A percentile compares a stretch with the other conserved stretches of the same genome.
Evolutionary conservation across 2,888 invertebrate species (phyloP).

Genomic region (Rotaria sp.): DNA sequence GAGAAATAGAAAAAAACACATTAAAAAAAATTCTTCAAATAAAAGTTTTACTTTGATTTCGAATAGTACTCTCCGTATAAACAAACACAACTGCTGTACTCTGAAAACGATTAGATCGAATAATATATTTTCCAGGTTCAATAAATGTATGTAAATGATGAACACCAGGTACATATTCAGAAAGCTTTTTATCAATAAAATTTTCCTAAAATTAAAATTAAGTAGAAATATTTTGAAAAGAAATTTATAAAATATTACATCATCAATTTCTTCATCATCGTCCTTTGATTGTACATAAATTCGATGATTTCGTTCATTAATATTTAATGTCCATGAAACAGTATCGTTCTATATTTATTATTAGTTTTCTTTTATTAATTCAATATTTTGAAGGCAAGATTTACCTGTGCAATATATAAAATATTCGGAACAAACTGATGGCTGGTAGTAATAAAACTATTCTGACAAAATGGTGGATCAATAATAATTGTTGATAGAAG

Average conservation of each 20-base stretch:
- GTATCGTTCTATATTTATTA: not conserved
- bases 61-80: not conserved
- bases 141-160: conserved; percentile 16
- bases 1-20: not conserved
- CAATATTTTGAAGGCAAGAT: not conserved
- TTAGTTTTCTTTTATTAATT: not conserved
- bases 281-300: not conserved
- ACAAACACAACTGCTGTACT: not conserved
- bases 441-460: not conserved
- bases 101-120: not conserved
- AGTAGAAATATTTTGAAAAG: not conserved
- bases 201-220: not conserved
- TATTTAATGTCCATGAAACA: not conserved
- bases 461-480: not conserved
- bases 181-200: not conserved
- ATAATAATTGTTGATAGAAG: not conserved
- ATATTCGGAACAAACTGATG: not conserved
- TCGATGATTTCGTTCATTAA: not conserved
- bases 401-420: not conserved
- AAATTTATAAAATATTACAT: not conserved
- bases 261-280: not conserved
- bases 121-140: not conserved
- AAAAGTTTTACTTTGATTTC: not conserved
- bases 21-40: not conserved
- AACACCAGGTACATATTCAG: not conserved